Evolutionary conservation across 2,797 vertebrate species (phyloP), one percentile per base, ranked within the genome.

Genomic region (Danio choprae): DNA sequence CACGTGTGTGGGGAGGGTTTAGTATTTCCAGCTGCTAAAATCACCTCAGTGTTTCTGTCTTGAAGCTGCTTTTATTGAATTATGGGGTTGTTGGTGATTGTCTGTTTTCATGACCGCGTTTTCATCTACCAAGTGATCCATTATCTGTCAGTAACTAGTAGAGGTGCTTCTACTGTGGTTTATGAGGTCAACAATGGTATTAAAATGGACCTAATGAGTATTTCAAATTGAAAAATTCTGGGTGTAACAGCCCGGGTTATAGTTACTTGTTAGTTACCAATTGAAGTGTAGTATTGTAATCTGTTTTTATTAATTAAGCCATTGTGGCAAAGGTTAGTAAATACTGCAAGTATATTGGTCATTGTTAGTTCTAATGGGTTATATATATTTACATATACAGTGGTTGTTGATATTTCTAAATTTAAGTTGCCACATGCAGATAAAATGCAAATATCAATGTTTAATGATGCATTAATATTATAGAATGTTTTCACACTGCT

Each of bases 1-100:
- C 29, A 29, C 18, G 4, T 76, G 22, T 71, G 69, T 84, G 22
- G 55, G 56, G 5, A 51, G 59, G 68, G 46, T 63, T 78, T 62
- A 6, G 38, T 18, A 13, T 10, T 11, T 51, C 7, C 4, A 65
- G 51, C 6, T 3, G 11, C 62, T 71, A 16, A 70, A 13, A 74
- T 55, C 41, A 65, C 15, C 36, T 53, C 4, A 51, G 41, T 6
- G 7, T 40, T 50, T 43, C 15, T 22, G 12, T 63, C 58, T 69
- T 79, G 53, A 50, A 4, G 3, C 18, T 3, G 11, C 9, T 18
- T 6, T 4, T 18, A 1, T 7, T 70, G 12, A 59, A 38, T 60
- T 36, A 9, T 22, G 4, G 53, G 50, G n/a, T 44, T 50, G 15
- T n/a, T 50, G 62, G 9, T 55, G 18, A 56, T 41, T 68, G 29